phyloP scores from a whole-genome alignment of 2,113 vertebrate species.

The Sprattus sprattus region DNA sequence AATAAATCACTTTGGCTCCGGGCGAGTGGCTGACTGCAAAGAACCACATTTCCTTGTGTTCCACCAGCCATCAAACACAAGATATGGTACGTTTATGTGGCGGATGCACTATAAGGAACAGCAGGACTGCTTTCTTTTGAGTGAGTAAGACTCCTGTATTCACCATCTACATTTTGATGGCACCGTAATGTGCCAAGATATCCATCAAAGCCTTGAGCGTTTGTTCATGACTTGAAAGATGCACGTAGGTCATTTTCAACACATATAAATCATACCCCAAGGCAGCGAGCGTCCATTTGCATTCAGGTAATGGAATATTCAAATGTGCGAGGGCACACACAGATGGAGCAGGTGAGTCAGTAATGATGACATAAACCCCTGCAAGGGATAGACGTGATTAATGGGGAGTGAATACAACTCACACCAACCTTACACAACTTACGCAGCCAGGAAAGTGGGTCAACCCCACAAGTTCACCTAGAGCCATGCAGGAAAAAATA shows the following conservation, averaged over 20 bases:
- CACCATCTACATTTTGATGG: constrained; percentile 49
- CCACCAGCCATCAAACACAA: not conserved
- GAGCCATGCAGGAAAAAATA: constrained; percentile 21
- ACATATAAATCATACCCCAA: constrained; percentile 56
- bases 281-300: constrained; percentile 61
- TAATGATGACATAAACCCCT: constrained; percentile 52
- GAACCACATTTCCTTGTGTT: not conserved
- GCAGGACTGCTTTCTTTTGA: not conserved
- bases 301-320: constrained; percentile 63
- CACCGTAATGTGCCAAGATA: constrained; percentile 46
- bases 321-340: constrained; percentile 46
- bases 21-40: not conserved
- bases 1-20: not conserved
- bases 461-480: constrained; percentile 47
- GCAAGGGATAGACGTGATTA: constrained; percentile 48
- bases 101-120: not conserved
- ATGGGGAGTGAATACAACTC: constrained; percentile 41
- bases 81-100: not conserved
- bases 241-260: constrained; percentile 43
- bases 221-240: constrained; percentile 52
- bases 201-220: constrained; percentile 47
- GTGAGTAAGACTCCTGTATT: not conserved
- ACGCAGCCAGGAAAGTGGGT: constrained; percentile 44
- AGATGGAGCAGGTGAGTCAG: constrained; percentile 48
- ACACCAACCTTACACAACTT: constrained; percentile 38